A percentile compares a stretch with the other conserved stretches of the same genome.
Conservation (phyloP, 2,113 vertebrate genomes). For the Epinephelus moara region DNA sequence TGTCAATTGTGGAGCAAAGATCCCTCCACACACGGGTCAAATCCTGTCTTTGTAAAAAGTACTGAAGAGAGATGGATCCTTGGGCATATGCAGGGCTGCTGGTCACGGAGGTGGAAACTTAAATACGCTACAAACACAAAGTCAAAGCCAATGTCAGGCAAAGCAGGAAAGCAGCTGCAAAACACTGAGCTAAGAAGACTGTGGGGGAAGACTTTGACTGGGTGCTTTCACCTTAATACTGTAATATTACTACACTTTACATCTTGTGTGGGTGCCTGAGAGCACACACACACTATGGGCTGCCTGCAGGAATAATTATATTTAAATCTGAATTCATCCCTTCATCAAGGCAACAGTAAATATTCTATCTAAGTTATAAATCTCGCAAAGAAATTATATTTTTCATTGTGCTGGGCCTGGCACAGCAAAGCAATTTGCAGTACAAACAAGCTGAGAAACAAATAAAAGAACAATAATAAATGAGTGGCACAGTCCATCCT, state of each 20-base stretch:
- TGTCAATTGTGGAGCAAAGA: constrained; percentile 86
- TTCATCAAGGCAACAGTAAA: constrained; percentile 43
- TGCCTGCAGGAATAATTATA: constrained; percentile 4
- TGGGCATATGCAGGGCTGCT: constrained; percentile 68
- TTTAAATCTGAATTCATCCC: constrained; percentile 24
- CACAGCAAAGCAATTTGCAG: constrained; percentile 57
- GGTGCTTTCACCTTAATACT: background rate
- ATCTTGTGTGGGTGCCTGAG: background rate
- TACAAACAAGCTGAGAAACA: constrained; percentile 62
- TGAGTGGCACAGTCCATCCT: constrained; percentile 75
- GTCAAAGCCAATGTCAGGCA: constrained; percentile 65
- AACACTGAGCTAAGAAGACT: constrained; percentile 48
- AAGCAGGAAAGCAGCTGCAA: constrained; percentile 51
- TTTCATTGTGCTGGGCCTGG: constrained; percentile 42
- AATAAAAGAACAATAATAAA: constrained; percentile 76
- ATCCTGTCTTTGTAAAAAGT: constrained; percentile 77
- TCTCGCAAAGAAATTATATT: constrained; percentile 45
- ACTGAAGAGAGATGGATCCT: constrained; percentile 74
- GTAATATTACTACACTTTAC: constrained; percentile 18
- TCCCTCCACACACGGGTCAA: constrained; percentile 80
- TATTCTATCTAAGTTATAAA: constrained; percentile 18
- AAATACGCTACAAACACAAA: constrained; percentile 76
- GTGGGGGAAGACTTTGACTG: constrained; percentile 1
- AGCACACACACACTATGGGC: background rate
- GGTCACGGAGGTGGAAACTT: constrained; percentile 80